Base-by-base conservation (phyloP, 2,113 vertebrate genomes). In the Pachypanchax playfairii region DNA sequence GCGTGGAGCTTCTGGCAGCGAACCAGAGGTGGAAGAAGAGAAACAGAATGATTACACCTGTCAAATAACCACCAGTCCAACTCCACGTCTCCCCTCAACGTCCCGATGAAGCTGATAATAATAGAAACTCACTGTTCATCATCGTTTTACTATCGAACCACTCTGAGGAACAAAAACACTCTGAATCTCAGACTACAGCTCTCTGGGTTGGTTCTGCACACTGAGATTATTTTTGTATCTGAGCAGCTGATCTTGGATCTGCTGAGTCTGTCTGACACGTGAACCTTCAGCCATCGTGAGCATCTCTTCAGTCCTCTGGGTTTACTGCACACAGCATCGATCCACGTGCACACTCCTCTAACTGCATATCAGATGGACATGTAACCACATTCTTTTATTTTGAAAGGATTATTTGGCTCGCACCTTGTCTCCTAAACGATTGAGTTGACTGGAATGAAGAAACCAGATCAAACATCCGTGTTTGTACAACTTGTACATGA, bases 391-490 rank as follows among this genome's bases (percentile, higher is more conserved):
- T 22, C 50, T 69, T n/a, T n/a, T 52, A 63, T 52, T 42, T 33
- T 77, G 36, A 70, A 66, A 70, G 42, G 41, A 70, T 57, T 43
- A 28, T 26, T 43, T 41, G 11, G 38, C 21, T 44, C 18, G 12
- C 7, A 3, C 11, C 21, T 21, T 44, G 18, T 44, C n/a, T 20
- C 6, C n/a, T 43, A 3, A 7, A 21, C 18, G 3, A 8, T 17
- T 6, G 29, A 25, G n/a, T 5, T 60, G 42, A 18, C 17, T 9
- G 5, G 3, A 26, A 48, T 22, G 46, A 48, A 17, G 10, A 1
- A 8, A 22, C 14, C 43, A n/a, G n/a, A n/a, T n/a, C n/a, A n/a
- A n/a, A n/a, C n/a, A n/a, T n/a, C n/a, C n/a, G n/a, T n/a, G n/a
- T n/a, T n/a, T n/a, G n/a, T n/a, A n/a, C n/a, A n/a, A n/a, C n/a